Conservation (phyloP, 2,113 vertebrate genomes). For the Sminthopsis crassicaudata region DNA sequence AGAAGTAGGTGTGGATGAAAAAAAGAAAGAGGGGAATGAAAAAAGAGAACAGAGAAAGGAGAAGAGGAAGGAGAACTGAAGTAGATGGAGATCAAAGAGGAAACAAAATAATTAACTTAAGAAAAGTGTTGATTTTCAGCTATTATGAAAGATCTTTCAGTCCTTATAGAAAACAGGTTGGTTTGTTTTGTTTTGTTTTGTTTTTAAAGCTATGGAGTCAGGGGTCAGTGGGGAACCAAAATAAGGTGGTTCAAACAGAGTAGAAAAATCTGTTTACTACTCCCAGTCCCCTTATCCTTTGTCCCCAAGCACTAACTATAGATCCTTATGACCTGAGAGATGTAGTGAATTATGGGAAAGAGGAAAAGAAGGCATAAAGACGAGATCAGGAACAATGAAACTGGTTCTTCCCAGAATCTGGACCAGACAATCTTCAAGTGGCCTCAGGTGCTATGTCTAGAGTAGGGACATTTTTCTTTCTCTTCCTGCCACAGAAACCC, state of each 20-base stretch:
- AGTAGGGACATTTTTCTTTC: neutral
- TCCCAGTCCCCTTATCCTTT: neutral
- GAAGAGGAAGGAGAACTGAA: conserved; percentile 76
- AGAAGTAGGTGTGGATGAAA: neutral
- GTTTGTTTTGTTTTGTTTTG: neutral
- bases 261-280: neutral
- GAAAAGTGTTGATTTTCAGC: conserved; percentile 83
- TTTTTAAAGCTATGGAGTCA: neutral
- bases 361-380: neutral
- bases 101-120: conserved; percentile 61
- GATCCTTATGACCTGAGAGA: neutral
- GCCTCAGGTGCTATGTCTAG: neutral
- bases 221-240: neutral
- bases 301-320: neutral
- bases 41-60: neutral
- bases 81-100: conserved; percentile 68
- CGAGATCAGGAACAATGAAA: neutral
- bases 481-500: neutral
- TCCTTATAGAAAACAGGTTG: conserved; percentile 76
- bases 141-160: conserved; percentile 90
- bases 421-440: neutral
- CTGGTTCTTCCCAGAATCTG: neutral
- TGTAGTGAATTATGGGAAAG: neutral
- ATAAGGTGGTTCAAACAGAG: neutral
- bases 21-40: neutral